Evolutionary conservation across 1,140 invertebrate genomes (phyloP).

Genomic region (Drosophila pachea): DNA sequence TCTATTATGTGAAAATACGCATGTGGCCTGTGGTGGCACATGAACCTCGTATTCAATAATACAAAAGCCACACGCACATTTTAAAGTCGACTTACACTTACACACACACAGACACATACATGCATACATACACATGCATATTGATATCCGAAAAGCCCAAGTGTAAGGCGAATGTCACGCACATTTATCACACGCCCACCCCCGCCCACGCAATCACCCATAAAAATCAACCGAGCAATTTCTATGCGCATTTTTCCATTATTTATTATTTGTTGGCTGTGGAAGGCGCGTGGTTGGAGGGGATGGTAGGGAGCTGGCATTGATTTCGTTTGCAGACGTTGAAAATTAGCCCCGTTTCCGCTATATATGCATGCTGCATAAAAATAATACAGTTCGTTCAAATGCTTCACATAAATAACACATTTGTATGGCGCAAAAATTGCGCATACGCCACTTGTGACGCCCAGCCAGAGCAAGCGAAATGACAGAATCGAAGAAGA

Average conservation of each 20-base stretch:
- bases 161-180: constrained; percentile 62
- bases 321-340: constrained; percentile 52
- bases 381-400: constrained; percentile 50
- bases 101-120: constrained; percentile 1
- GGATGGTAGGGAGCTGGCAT: constrained; percentile 60
- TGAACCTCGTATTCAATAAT: constrained; percentile 70
- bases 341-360: constrained; percentile 67
- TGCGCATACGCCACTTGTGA: constrained; percentile 34
- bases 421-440: constrained; percentile 25
- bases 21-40: constrained; percentile 62
- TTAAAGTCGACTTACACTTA: constrained; percentile 58
- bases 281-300: neutral
- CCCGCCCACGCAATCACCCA: neutral
- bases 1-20: constrained; percentile 70
- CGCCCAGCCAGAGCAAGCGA: neutral
- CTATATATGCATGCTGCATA: constrained; percentile 62
- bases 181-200: constrained; percentile 33
- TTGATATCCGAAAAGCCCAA: constrained; percentile 35
- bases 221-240: constrained; percentile 34
- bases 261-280: constrained; percentile 62
- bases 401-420: constrained; percentile 29
- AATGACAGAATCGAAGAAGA: neutral
- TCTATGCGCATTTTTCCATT: constrained; percentile 74
- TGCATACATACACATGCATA: neutral
- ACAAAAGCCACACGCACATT: constrained; percentile 44